phyloP scores from a whole-genome alignment of 2,797 vertebrate species.

The Tapera naevia region DNA sequence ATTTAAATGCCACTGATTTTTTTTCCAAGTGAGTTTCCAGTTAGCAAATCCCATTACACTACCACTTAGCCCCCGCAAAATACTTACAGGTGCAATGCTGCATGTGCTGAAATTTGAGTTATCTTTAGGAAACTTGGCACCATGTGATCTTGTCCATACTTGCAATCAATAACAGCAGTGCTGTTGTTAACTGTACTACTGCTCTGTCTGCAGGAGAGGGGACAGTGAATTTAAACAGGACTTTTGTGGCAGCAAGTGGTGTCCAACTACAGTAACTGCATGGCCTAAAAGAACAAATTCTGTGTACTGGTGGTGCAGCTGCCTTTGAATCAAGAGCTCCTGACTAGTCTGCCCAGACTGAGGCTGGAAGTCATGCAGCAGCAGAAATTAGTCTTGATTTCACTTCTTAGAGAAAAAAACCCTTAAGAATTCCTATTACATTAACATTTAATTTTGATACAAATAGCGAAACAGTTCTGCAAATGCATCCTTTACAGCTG shows the following conservation, averaged over 20 bases:
- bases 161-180: neutral
- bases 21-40: neutral
- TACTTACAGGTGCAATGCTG: neutral
- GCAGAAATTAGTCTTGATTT: neutral
- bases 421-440: neutral
- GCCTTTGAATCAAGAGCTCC: neutral
- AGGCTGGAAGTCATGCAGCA: neutral
- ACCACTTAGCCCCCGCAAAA: neutral
- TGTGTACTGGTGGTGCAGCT: neutral
- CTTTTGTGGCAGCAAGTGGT: neutral
- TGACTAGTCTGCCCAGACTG: neutral
- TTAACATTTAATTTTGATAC: neutral
- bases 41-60: neutral
- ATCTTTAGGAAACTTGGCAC: neutral
- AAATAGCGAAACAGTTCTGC: constrained; percentile 11
- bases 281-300: neutral
- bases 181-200: neutral
- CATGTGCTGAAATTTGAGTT: neutral
- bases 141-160: neutral
- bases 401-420: neutral
- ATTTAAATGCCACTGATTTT: neutral
- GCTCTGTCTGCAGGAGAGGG: neutral
- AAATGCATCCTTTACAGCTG: constrained; percentile 22
- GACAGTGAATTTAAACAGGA: neutral
- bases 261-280: neutral